A percentile compares a stretch with the other conserved stretches of the same genome.
phyloP scores from a whole-genome alignment of 2,113 vertebrate species.

The Piprites chloris region DNA sequence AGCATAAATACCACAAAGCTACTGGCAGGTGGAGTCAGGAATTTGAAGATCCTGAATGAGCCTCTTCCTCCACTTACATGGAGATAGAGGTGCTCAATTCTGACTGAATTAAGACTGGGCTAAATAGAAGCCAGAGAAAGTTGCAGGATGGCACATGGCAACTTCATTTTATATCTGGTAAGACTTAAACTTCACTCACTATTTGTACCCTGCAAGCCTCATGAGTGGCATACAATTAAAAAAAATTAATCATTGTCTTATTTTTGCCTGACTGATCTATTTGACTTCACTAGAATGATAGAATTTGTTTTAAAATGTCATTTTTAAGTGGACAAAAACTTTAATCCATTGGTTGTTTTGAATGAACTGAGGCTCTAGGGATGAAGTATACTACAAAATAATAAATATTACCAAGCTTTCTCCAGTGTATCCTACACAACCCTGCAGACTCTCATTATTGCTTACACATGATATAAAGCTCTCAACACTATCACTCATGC shows the following conservation, averaged over 20 bases:
- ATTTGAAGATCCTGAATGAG: neutral
- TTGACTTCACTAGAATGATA: neutral
- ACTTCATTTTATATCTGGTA: neutral
- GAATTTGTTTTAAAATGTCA: neutral
- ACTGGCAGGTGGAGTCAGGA: neutral
- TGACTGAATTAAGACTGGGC: neutral
- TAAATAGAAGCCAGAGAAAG: neutral
- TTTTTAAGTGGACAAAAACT: neutral
- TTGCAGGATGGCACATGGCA: neutral
- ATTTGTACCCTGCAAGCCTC: neutral
- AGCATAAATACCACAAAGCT: neutral
- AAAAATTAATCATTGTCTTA: neutral
- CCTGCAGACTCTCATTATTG: neutral
- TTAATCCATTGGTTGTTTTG: neutral
- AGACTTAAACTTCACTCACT: neutral
- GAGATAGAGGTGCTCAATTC: neutral
- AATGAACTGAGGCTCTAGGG: neutral
- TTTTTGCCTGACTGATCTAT: neutral
- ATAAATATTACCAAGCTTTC: neutral
- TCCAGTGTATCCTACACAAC: neutral
- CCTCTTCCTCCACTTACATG: neutral
- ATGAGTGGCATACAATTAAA: neutral
- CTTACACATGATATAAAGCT: rapidly evolving
- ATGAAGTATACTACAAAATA: neutral
- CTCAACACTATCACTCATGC: neutral